Evolutionary conservation across 2,113 vertebrate species (phyloP).

Genomic region (Reinhardtius hippoglossoides): DNA sequence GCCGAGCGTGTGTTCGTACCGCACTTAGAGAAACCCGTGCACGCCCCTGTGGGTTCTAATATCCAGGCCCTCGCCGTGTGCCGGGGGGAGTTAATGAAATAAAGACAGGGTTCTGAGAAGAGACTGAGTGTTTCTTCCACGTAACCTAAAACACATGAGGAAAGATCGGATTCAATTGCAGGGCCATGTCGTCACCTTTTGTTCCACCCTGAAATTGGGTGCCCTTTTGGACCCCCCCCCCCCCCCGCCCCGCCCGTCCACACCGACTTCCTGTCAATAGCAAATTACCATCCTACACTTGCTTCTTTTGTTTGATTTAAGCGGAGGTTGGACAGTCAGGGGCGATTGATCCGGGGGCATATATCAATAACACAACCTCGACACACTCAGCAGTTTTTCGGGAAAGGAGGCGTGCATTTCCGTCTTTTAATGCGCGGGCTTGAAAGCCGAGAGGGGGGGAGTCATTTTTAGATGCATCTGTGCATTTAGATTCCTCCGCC

Average conservation of each 20-base stretch:
- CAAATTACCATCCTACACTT: constrained; percentile 61
- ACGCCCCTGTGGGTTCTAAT: constrained; percentile 63
- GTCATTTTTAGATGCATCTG: constrained; percentile 10
- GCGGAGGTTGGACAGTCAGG: constrained; percentile 51
- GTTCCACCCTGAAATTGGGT: constrained; percentile 48
- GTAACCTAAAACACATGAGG: constrained; percentile 6
- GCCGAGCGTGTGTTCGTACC: constrained; percentile 45
- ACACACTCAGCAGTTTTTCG: constrained; percentile 65
- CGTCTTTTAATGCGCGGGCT: constrained; percentile 27
- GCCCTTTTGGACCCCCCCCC: constrained; percentile 46
- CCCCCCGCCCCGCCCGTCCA: no score
- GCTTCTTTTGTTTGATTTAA: constrained; percentile 63
- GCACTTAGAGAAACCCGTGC: constrained; percentile 39
- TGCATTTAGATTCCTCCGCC: constrained; percentile 1
- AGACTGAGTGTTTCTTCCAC: constrained; percentile 19
- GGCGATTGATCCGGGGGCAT: constrained; percentile 50
- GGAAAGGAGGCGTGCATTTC: constrained; percentile 25
- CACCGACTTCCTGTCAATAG: constrained; percentile 37
- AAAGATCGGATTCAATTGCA: constrained; percentile 49
- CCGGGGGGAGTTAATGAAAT: constrained; percentile 65
- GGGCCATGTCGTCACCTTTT: constrained; percentile 43
- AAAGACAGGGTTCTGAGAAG: constrained; percentile 36
- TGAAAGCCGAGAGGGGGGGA: constrained; percentile 44
- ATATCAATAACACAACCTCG: constrained; percentile 59
- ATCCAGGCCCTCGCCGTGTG: constrained; percentile 45